Evolutionary conservation across 2,113 vertebrate genomes (phyloP).

Genomic region (Labeo rohita): DNA sequence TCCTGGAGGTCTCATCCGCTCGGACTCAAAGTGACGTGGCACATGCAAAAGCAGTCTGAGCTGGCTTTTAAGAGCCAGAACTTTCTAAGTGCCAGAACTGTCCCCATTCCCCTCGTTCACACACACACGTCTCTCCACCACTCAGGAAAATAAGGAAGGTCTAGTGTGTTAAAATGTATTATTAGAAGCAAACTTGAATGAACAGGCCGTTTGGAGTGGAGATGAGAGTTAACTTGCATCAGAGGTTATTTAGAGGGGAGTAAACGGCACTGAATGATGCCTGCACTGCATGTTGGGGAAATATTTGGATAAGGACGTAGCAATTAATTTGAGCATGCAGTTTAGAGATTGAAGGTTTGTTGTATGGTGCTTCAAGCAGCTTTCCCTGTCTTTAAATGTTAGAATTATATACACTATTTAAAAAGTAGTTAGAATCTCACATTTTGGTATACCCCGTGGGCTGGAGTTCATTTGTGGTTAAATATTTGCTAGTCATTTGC

Average conservation of each 20-base stretch:
- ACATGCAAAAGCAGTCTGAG: conserved; percentile 66
- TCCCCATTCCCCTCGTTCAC: conserved; percentile 57
- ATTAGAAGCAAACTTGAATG: conserved; percentile 45
- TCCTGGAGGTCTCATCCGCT: conserved; percentile 32
- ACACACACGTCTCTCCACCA: conserved; percentile 27
- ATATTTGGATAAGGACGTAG: not conserved
- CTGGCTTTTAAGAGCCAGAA: conserved; percentile 72
- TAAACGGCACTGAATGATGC: conserved; percentile 12
- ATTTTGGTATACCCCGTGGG: conserved; percentile 25
- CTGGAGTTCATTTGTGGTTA: conserved; percentile 46
- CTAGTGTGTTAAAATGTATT: conserved; percentile 36
- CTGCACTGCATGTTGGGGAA: not conserved
- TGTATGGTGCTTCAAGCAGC: not conserved
- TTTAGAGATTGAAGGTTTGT: not conserved
- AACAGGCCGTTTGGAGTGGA: conserved; percentile 44
- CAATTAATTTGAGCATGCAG: conserved; percentile 19
- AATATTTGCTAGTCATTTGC: conserved; percentile 40
- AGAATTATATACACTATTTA: not conserved
- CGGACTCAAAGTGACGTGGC: conserved; percentile 70
- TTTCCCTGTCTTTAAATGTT: not conserved
- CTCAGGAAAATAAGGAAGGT: conserved; percentile 37
- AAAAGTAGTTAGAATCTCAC: conserved; percentile 10
- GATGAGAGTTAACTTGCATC: conserved; percentile 36
- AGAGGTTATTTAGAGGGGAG: conserved; percentile 11
- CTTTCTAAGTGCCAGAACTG: conserved; percentile 70